phyloP scores from a whole-genome alignment of 2,797 vertebrate genomes.

The Fistularia commersonii region DNA sequence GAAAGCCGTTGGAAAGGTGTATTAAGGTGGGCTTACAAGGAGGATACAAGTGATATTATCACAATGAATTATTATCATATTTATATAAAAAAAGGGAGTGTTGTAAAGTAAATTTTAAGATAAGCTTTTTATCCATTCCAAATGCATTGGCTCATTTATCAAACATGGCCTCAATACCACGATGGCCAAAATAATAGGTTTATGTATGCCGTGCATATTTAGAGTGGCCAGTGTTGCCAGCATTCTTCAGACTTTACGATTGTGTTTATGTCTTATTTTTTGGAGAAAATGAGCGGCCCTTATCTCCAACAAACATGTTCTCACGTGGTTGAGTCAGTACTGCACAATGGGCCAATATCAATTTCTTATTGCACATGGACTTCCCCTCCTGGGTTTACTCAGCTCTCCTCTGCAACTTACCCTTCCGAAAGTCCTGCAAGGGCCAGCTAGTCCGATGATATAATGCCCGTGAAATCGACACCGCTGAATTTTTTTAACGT shows the following conservation, averaged over 20 bases:
- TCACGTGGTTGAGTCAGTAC: constrained; percentile 24
- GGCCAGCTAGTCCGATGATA: constrained; percentile 31
- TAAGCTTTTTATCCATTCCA: too few relatives aligned
- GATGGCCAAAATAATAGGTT: constrained; percentile 1
- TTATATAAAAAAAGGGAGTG: too few relatives aligned
- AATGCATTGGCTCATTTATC: too few relatives aligned
- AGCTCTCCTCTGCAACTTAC: constrained; percentile 19
- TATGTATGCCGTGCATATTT: constrained; percentile 33
- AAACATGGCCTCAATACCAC: too few relatives aligned
- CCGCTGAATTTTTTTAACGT: neutral
- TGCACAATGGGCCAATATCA: constrained; percentile 37
- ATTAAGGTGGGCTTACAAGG: too few relatives aligned
- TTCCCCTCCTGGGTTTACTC: constrained; percentile 32
- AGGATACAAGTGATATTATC: too few relatives aligned
- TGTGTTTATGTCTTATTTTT: constrained; percentile 33
- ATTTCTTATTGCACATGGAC: constrained; percentile 40
- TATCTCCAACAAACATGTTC: constrained; percentile 56
- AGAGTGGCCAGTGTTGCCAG: constrained; percentile 17
- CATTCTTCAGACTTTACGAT: constrained; percentile 27
- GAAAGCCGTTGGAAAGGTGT: too few relatives aligned
- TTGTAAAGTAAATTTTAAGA: too few relatives aligned
- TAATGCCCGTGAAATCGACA: constrained; percentile 5
- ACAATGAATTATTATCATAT: too few relatives aligned
- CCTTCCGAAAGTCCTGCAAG: constrained; percentile 24
- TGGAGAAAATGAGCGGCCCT: constrained; percentile 35